A percentile compares a stretch with the other conserved stretches of the same genome.
Evolutionary conservation across 2,797 vertebrate genomes (phyloP).

Genomic region (Schizopygopsis pylzovi): DNA sequence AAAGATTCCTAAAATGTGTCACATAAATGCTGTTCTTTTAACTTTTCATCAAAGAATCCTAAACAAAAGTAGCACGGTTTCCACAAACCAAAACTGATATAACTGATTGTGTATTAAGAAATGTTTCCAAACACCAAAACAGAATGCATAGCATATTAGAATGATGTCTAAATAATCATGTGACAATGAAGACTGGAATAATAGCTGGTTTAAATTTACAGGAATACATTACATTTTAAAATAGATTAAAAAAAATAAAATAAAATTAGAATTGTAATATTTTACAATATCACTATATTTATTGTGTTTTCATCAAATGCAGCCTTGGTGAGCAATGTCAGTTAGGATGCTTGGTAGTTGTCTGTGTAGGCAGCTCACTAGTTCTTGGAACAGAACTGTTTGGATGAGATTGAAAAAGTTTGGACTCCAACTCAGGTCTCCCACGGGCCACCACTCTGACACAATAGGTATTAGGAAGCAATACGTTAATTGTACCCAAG

Average conservation of each 20-base stretch:
- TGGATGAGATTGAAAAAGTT: not conserved
- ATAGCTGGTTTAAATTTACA: not conserved
- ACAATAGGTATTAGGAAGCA: not conserved
- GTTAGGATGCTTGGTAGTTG: not conserved
- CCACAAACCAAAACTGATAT: not conserved
- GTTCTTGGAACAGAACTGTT: not conserved
- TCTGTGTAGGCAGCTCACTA: not conserved
- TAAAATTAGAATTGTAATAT: not conserved
- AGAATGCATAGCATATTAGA: not conserved
- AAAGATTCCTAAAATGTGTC: not conserved
- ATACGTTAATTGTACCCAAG: constrained; percentile 8
- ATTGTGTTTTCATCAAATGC: not conserved
- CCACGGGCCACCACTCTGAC: not conserved
- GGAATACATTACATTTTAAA: too few relatives aligned
- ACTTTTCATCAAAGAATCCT: not conserved
- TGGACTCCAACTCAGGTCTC: not conserved
- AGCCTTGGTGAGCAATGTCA: not conserved
- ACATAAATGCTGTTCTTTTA: not conserved
- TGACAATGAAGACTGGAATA: not conserved
- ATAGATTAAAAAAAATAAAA: not conserved
- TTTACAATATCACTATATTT: not conserved
- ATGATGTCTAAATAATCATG: too few relatives aligned
- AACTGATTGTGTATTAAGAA: too few relatives aligned
- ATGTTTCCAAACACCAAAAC: not conserved
- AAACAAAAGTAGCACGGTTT: not conserved